Evolutionary conservation across 1,140 invertebrate genomes (phyloP), one percentile per base, ranked within the genome.

Genomic region (Lethrus apterus): DNA sequence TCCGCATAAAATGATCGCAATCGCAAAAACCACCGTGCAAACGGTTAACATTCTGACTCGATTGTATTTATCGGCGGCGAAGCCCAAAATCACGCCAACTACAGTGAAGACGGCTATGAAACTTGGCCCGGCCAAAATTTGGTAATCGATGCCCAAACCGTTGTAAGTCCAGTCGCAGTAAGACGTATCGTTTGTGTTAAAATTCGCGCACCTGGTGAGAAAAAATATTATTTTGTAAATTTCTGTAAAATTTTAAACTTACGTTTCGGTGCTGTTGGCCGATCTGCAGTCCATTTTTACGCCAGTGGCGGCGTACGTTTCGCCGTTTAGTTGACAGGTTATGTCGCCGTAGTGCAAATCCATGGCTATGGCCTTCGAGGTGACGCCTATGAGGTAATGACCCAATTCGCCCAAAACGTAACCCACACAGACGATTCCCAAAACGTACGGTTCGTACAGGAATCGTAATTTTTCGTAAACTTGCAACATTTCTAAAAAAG

Each of bases 131-230:
- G 91, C 91, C 24, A 95, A 67, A 51, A 94, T 80, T 71, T 94
- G 91, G 68, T 94, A 94, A 57, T 93, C 86, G 20, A 93, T 71
- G 1, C 92, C 92, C 29, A 93, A 72, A 0, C 92, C 92, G 65
- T 91, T 93, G 72, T 92, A 92, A 61, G 87, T 84, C 89, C 89
- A 94, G 58, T 90, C 84, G 65, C 92, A 95, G 57, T 85, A 84
- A 1, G 64, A 51, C 0, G 79, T 80, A 0, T 81, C 84, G 59
- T 89, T 86, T 10, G 82, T 57, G 31, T 74, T 73, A 18, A 83
- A 66, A 1, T 73, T 69, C 32, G 72, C 63, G 65, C 85, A 89
- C 55, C 83, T 86, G 64, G n/a, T 42, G 42, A 46, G 14, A 47
- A 31, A 19, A 10, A 3, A 29, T 8, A 21, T 44, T 41, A 44